A percentile compares a stretch with the other conserved stretches of the same genome.
phyloP scores from a whole-genome alignment of 2,113 vertebrate species.

The Entosphenus tridentatus region DNA sequence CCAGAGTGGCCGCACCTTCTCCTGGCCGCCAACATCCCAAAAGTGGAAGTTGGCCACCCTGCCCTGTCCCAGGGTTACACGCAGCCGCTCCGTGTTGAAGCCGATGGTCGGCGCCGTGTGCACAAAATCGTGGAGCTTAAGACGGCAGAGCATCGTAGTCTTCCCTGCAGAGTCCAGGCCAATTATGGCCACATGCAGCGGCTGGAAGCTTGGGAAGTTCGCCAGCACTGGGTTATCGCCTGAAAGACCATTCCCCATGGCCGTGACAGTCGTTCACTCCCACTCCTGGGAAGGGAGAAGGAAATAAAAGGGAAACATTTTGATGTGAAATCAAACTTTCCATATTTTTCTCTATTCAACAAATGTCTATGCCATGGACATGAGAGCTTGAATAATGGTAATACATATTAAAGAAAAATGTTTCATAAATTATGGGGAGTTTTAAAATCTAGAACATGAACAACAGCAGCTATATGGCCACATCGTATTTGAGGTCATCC shows the following conservation, averaged over 20 bases:
- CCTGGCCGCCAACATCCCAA: constrained; percentile 70
- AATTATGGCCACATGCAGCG: constrained; percentile 47
- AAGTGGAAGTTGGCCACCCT: constrained; percentile 33
- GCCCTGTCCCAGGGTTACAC: constrained; percentile 17
- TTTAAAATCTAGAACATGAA: no score
- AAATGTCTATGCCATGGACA: no score
- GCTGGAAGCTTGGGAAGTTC: constrained; percentile 41
- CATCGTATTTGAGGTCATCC: no score
- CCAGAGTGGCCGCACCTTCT: constrained; percentile 60
- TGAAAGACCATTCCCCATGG: constrained; percentile 60
- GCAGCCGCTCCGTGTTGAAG: constrained; percentile 65
- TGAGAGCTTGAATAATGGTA: no score
- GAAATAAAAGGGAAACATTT: no score
- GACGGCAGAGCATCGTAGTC: constrained; percentile 51
- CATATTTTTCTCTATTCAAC: no score
- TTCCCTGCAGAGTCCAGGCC: constrained; percentile 57
- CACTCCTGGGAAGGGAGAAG: no score
- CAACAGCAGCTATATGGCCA: no score
- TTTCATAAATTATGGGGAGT: no score
- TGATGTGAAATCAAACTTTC: no score
- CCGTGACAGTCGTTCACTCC: neutral
- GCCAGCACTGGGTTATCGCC: constrained; percentile 36
- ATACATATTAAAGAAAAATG: no score
- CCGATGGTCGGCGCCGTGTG: constrained; percentile 60
- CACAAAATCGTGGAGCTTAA: constrained; percentile 63